These are phyloP conservation scores for Pachyramphus minor DNA, from an alignment of 2,113 vertebrate species.

Conservation along the genomic window DNA sequence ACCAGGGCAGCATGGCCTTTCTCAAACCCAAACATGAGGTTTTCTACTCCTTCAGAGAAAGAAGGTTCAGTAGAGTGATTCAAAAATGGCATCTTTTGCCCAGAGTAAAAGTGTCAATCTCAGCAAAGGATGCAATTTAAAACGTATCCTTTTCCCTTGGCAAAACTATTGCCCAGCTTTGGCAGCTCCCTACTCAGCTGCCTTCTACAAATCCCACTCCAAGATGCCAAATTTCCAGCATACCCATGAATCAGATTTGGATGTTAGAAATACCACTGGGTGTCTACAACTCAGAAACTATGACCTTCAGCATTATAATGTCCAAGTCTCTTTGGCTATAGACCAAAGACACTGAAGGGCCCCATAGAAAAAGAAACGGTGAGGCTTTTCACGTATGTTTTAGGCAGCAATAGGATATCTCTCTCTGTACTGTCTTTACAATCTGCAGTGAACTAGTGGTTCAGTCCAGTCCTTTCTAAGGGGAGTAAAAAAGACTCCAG, in stretches of 20 bases:
- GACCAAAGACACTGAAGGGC: neutral
- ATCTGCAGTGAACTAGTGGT: neutral
- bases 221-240: constrained; percentile 1
- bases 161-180: neutral
- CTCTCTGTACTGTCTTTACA: neutral
- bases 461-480: neutral
- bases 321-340: neutral
- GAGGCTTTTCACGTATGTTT: neutral
- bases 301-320: neutral
- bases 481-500: neutral
- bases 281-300: neutral
- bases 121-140: neutral
- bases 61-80: neutral
- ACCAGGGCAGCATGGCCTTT: neutral
- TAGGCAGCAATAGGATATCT: neutral
- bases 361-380: neutral
- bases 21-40: neutral
- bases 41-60: neutral
- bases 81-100: neutral
- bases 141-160: neutral
- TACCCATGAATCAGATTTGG: neutral
- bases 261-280: neutral
- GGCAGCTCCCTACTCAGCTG: neutral
- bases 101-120: neutral
- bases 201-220: neutral